A percentile compares a stretch with the other conserved stretches of the same genome.
phyloP scores from a whole-genome alignment of 2,113 vertebrate species.

The Candoia aspera region DNA sequence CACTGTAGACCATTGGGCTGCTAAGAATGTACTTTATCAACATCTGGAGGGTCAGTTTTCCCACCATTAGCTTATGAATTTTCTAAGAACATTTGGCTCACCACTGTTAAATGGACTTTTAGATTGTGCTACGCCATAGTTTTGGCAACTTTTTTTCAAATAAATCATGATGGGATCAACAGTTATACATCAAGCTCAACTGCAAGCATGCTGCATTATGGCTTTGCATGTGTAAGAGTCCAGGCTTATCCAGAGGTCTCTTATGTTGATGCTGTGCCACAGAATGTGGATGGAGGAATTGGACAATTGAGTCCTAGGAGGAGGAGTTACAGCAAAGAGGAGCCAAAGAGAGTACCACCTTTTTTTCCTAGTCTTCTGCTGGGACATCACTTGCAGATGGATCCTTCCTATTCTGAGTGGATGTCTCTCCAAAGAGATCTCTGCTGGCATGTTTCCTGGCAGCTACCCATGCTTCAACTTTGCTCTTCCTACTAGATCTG shows the following conservation, averaged over 20 bases:
- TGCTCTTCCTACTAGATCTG: neutral
- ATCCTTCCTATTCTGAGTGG: neutral
- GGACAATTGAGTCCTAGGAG: neutral
- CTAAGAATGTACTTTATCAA: neutral
- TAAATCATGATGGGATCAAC: neutral
- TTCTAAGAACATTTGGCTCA: neutral
- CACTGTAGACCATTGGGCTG: neutral
- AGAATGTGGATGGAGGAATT: neutral
- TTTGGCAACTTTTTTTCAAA: neutral
- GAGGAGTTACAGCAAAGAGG: neutral
- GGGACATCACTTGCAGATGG: neutral
- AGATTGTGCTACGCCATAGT: neutral
- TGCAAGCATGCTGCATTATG: neutral
- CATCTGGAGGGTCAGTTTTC: neutral
- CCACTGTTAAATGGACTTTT: neutral
- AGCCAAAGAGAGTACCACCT: neutral
- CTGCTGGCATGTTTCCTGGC: neutral
- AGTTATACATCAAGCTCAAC: neutral
- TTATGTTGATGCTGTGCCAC: neutral
- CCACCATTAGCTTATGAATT: neutral
- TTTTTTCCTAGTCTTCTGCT: neutral
- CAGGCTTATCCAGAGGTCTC: neutral
- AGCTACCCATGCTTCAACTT: neutral
- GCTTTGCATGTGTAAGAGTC: neutral
- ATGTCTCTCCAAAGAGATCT: neutral